These are phyloP conservation scores for Resseliella maxima DNA, from an alignment of 2,888 invertebrate species.

Conservation along the genomic window DNA sequence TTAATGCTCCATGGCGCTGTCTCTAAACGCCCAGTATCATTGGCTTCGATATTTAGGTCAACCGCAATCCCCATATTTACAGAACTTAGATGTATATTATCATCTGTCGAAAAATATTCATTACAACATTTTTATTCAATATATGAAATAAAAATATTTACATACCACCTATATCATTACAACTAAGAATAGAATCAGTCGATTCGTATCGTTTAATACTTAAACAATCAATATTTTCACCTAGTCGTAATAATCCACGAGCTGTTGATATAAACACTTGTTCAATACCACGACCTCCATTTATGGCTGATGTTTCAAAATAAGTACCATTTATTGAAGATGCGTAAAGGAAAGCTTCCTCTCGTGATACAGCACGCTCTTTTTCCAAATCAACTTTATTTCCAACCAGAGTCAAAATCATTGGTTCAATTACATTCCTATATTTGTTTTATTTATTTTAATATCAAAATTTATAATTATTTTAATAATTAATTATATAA, in stretches of 20 bases:
- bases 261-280: conserved; percentile 79
- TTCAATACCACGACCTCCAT: conserved; percentile 80
- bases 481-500: too few species aligned
- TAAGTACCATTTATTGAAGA: conserved; percentile 84
- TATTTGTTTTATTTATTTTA: neutral
- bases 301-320: conserved; percentile 85
- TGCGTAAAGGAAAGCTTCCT: conserved; percentile 82
- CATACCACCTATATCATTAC: conserved; percentile 60
- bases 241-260: conserved; percentile 71
- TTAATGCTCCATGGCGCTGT: conserved; percentile 74
- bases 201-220: conserved; percentile 75
- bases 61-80: conserved; percentile 66
- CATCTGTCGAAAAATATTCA: neutral
- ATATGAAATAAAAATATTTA: too few species aligned
- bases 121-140: neutral
- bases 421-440: conserved; percentile 80
- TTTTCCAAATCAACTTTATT: conserved; percentile 85
- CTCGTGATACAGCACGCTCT: conserved; percentile 72
- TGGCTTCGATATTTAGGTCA: conserved; percentile 72
- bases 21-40: conserved; percentile 74
- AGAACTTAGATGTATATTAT: conserved; percentile 58
- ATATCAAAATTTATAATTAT: too few species aligned
- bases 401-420: conserved; percentile 84
- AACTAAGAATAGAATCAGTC: conserved; percentile 67
- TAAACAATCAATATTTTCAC: conserved; percentile 68